Conservation (phyloP, 2,888 invertebrate species). For the Patella caerulea region DNA sequence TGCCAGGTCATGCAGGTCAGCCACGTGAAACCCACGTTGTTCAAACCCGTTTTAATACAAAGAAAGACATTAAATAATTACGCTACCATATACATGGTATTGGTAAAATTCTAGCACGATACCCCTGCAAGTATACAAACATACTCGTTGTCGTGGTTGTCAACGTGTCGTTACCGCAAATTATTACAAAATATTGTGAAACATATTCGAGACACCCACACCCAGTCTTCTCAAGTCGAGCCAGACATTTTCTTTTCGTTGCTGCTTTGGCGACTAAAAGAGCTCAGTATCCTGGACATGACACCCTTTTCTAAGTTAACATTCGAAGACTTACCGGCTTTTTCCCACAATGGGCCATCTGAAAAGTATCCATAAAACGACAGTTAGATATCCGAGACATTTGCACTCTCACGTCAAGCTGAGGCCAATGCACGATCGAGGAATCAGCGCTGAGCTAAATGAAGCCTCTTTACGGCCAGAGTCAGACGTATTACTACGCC, state of each 20-base stretch:
- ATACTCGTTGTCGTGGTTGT: background rate
- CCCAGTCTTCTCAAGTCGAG: background rate
- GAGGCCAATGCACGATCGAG: constrained; percentile 2
- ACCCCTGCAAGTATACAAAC: background rate
- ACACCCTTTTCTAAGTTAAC: too few species aligned
- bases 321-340: constrained; percentile 5
- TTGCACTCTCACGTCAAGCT: background rate
- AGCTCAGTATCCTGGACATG: too few species aligned
- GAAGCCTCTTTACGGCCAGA: background rate
- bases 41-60: background rate
- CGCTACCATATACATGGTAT: too few species aligned
- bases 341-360: background rate
- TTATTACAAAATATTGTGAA: constrained; percentile 10
- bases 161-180: background rate
- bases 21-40: constrained; percentile 32
- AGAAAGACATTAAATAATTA: too few species aligned
- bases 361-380: constrained; percentile 13
- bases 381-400: constrained; percentile 14
- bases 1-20: background rate
- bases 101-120: too few species aligned
- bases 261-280: too few species aligned
- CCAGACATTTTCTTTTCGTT: too few species aligned
- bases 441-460: background rate
- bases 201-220: constrained; percentile 2
- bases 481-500: too few species aligned